Conservation (phyloP, 2,888 invertebrate species). For the Pemphredon lugubris region DNA sequence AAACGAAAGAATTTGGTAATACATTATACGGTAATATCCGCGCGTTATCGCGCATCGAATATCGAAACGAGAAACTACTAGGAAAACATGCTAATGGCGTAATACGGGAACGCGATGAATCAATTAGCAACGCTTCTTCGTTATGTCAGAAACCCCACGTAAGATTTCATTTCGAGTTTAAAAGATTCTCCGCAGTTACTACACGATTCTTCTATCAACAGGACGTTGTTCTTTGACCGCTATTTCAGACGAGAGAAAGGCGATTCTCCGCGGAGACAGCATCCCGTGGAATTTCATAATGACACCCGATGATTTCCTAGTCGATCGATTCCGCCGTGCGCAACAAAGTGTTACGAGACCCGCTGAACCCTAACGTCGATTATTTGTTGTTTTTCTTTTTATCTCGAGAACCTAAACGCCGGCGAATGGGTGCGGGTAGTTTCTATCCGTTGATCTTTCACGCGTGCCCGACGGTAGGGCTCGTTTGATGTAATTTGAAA, state of each 20-base stretch:
- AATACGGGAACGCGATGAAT: conserved; percentile 2
- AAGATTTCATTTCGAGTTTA: neutral
- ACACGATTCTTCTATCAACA: conserved; percentile 31
- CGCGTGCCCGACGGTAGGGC: conserved; percentile 28
- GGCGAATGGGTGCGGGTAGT: neutral
- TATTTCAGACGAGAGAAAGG: conserved; percentile 52
- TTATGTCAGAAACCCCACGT: neutral
- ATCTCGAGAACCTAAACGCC: too few species aligned
- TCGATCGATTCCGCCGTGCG: neutral
- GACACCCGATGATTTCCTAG: conserved; percentile 7
- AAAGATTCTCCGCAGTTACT: conserved; percentile 8
- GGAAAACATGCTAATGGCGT: too few species aligned
- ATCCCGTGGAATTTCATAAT: conserved; percentile 42
- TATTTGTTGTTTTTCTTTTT: too few species aligned
- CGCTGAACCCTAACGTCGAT: too few species aligned
- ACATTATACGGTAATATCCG: too few species aligned
- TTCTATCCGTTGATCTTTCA: conserved; percentile 27
- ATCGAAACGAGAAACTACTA: too few species aligned
- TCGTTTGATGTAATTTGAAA: conserved; percentile 38
- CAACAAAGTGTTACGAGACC: neutral
- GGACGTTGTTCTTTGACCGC: conserved; percentile 53
- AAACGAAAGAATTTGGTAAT: too few species aligned
- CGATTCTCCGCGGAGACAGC: conserved; percentile 31
- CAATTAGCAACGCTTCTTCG: conserved; percentile 5
- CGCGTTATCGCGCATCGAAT: too few species aligned